phyloP scores from a whole-genome alignment of 2,888 invertebrate species.

The Drosophila yooni region DNA sequence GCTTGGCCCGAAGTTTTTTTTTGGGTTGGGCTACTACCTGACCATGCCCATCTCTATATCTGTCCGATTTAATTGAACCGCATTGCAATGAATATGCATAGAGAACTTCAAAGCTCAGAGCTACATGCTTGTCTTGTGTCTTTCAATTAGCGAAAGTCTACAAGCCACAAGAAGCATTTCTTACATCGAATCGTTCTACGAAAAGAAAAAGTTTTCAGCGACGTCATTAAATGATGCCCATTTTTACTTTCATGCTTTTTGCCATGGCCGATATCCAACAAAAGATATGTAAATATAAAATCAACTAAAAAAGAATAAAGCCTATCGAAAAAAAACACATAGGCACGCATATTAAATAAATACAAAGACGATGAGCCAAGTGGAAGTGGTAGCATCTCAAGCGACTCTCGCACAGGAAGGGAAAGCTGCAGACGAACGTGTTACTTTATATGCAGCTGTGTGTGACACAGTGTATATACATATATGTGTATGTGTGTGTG shows the following conservation, averaged over 20 bases:
- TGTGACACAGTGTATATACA: background rate
- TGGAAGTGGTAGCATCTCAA: conserved; percentile 53
- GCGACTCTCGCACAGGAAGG: conserved; percentile 79
- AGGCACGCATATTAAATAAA: conserved; percentile 29
- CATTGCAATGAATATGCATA: conserved; percentile 67
- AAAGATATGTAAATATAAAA: conserved; percentile 20
- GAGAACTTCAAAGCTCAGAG: conserved; percentile 35
- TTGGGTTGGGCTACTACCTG: conserved; percentile 52
- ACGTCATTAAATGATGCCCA: conserved; percentile 55
- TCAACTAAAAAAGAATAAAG: conserved; percentile 54
- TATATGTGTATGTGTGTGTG: conserved; percentile 5
- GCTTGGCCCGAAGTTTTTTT: conserved; percentile 42
- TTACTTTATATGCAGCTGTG: conserved; percentile 44
- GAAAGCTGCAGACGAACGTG: conserved; percentile 76
- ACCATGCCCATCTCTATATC: conserved; percentile 43
- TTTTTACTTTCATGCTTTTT: conserved; percentile 65
- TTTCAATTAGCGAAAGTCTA: conserved; percentile 76
- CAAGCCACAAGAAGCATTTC: conserved; percentile 44
- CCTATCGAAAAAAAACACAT: conserved; percentile 50
- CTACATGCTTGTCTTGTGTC: conserved; percentile 45
- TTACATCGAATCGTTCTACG: conserved; percentile 59
- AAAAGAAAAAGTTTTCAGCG: conserved; percentile 74
- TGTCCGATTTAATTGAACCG: conserved; percentile 73
- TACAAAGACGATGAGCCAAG: conserved; percentile 24
- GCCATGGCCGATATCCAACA: conserved; percentile 52